phyloP scores from a whole-genome alignment of 2,797 vertebrate species.

The Malacoraja senta region DNA sequence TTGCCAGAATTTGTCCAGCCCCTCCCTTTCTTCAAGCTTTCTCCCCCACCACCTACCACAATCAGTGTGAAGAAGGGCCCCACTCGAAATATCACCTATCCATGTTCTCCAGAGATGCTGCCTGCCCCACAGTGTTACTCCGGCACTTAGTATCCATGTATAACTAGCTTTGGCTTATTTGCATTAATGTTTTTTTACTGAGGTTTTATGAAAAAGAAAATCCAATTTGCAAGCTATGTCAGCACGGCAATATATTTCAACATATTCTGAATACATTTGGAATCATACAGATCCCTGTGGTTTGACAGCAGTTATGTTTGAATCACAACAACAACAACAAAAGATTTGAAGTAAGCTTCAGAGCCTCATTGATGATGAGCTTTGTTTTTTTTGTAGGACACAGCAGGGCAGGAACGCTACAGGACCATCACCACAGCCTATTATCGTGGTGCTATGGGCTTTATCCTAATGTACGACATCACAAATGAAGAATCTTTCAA shows the following conservation, averaged over 20 bases:
- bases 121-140: too few species aligned
- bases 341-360: background rate
- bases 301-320: background rate
- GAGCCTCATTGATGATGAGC: background rate
- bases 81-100: too few species aligned
- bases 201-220: background rate
- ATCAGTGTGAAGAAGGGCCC: too few species aligned
- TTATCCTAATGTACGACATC: constrained; percentile 98
- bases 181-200: background rate
- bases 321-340: background rate
- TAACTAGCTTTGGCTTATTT: background rate
- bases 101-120: too few species aligned
- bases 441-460: constrained; percentile 95
- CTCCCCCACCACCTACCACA: too few species aligned
- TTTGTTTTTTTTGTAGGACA: constrained; percentile 68
- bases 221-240: background rate
- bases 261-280: background rate
- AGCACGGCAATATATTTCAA: background rate
- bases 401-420: constrained; percentile 92
- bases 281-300: background rate
- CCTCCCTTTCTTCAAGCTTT: too few species aligned
- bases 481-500: constrained; percentile 95
- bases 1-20: too few species aligned
- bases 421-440: constrained; percentile 96
- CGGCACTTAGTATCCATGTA: too few species aligned